Percentiles rank a stretch among this genome's conserved stretches.
Evolutionary conservation across 2,797 vertebrate species (phyloP).

Genomic region (Lophotriccus pileatus): DNA sequence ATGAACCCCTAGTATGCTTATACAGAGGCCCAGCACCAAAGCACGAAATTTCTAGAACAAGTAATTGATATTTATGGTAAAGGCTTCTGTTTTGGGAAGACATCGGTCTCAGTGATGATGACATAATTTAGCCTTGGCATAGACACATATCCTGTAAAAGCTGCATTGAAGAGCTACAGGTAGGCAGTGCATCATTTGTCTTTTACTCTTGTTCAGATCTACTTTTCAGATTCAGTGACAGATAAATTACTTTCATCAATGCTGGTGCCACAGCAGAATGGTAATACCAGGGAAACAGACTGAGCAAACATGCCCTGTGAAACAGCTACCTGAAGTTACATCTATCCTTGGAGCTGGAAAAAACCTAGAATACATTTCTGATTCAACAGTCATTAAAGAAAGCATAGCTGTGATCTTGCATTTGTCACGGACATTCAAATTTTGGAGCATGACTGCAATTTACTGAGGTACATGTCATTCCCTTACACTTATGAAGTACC

Average conservation of each 20-base stretch:
- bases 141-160: background rate
- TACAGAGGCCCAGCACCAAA: background rate
- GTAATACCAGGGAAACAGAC: background rate
- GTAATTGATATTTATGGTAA: background rate
- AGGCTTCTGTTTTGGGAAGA: background rate
- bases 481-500: background rate
- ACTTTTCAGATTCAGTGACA: background rate
- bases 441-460: background rate
- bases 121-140: background rate
- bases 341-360: background rate
- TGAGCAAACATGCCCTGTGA: background rate
- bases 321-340: background rate
- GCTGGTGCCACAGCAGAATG: background rate
- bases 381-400: background rate
- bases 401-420: background rate
- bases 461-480: background rate
- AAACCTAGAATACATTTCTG: background rate
- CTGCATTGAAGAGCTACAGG: background rate
- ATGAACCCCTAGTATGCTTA: background rate
- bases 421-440: background rate
- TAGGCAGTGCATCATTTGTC: background rate
- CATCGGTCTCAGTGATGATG: background rate
- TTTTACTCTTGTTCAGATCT: background rate
- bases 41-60: background rate
- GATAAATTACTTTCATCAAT: background rate